Evolutionary conservation across 1,140 invertebrate genomes (phyloP).

Genomic region (Manduca sexta): DNA sequence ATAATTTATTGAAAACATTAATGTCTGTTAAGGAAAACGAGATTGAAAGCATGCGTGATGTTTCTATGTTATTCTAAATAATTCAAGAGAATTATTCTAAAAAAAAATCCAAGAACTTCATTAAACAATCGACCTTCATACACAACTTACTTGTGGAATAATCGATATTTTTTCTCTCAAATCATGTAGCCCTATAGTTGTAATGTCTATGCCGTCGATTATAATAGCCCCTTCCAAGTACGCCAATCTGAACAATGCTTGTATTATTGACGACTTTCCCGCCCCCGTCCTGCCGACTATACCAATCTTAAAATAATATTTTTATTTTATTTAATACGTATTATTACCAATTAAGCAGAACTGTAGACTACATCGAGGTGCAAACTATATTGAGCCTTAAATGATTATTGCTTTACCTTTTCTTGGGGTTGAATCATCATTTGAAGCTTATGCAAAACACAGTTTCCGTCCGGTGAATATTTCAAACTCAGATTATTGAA

Average conservation of each 20-base stretch:
- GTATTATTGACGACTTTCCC: conserved; percentile 92
- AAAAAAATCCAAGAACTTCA: too few relatives aligned
- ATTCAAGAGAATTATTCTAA: too few relatives aligned
- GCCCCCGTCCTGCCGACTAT: conserved; percentile 93
- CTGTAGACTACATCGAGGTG: too few relatives aligned
- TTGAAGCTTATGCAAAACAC: conserved; percentile 77
- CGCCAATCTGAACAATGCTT: conserved; percentile 85
- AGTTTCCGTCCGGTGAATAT: conserved; percentile 75
- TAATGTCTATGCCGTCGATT: conserved; percentile 77
- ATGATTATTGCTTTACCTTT: too few relatives aligned
- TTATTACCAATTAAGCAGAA: too few relatives aligned
- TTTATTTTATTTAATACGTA: not conserved
- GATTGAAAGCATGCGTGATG: too few relatives aligned
- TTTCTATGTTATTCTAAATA: too few relatives aligned
- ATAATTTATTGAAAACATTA: not conserved
- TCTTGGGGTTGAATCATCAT: conserved; percentile 80
- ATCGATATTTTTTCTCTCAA: conserved; percentile 83
- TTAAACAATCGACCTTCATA: too few relatives aligned
- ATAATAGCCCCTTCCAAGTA: conserved; percentile 76
- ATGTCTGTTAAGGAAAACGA: too few relatives aligned
- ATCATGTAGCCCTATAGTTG: conserved; percentile 75
- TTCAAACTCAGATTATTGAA: conserved; percentile 79
- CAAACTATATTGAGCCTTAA: too few relatives aligned
- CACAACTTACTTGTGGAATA: conserved; percentile 85
- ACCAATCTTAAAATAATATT: conserved; percentile 63